A percentile compares a stretch with the other conserved stretches of the same genome.
Conservation (phyloP, 2,888 invertebrate species). For the Torymus texanus region DNA sequence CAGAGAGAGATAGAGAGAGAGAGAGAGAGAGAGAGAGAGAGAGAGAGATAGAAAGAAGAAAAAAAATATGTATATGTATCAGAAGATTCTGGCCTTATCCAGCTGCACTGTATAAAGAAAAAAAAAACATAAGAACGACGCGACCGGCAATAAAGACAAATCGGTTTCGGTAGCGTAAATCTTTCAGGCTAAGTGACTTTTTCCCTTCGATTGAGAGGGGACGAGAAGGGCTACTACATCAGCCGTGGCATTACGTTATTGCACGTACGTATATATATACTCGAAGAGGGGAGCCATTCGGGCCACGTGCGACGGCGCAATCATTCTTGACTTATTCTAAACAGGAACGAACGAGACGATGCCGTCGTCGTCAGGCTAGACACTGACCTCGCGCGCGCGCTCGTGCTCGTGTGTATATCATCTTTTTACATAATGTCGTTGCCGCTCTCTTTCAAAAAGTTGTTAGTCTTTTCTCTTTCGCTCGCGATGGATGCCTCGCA, state of each 20-base stretch:
- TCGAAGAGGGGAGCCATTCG: conserved; percentile 63
- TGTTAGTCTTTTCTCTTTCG: no score
- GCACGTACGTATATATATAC: conserved; percentile 59
- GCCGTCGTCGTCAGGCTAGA: conserved; percentile 13
- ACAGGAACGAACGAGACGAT: conserved; percentile 49
- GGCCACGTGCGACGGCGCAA: conserved; percentile 68
- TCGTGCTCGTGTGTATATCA: not conserved
- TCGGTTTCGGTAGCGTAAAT: conserved; percentile 20
- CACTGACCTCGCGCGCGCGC: conserved; percentile 62
- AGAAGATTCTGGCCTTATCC: not conserved
- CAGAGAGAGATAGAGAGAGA: no score
- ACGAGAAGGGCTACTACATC: no score
- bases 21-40: no score
- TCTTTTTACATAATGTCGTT: no score
- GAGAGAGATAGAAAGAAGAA: no score
- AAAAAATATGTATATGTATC: no score
- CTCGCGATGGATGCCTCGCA: no score
- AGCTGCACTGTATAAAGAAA: not conserved
- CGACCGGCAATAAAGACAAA: conserved; percentile 8
- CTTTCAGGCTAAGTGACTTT: not conserved
- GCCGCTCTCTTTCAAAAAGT: no score
- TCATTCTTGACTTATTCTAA: conserved; percentile 73
- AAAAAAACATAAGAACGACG: not conserved
- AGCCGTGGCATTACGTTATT: conserved; percentile 61
- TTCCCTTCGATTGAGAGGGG: not conserved